Base-by-base conservation (phyloP, 2,797 vertebrate species). In the Trematomus bernacchii region DNA sequence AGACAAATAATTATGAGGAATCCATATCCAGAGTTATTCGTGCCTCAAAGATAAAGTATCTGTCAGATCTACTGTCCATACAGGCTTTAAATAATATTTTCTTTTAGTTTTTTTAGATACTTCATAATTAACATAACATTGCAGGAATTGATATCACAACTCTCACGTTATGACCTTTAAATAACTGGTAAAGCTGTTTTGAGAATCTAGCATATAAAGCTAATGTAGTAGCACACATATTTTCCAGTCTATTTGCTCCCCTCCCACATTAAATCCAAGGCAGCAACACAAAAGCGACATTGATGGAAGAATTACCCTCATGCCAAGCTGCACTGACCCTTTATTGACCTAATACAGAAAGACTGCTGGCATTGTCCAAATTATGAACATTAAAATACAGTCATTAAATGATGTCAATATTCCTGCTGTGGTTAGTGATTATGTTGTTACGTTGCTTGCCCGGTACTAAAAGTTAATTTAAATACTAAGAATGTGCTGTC, bases 271-370 rank as follows among this genome's bases (percentile, higher is more conserved):
- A 76, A 76, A 88, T 83, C 61, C 75, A 82, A 74, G 11, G 46
- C 81, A 72, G 83, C 43, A 51, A 68, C 66, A 94, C 91, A 94
- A 93, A 92, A 88, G 87, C 83, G 80, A 87, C 92, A 91, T 92
- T 93, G 90, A 91, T 86, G 61, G 77, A 81, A 79, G 69, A 77
- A 80, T 85, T 76, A 69, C 40, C 18, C 73, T 82, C 62, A 75
- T 87, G 64, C 74, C 72, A 83, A 83, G 82, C 69, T 44, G 54
- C 54, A 68, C 30, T 70, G 81, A 82, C 76, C 67, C 63, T 73
- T 55, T 73, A n/a, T 54, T 87, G 68, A 88, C 79, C 72, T 71
- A 51, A 68, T 73, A 53, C 54, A 73, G 68, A 61, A 76, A 85
- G 72, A 73, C 84, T 76, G 75, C 61, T 73, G 46, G 40, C 71